Conservation (phyloP, 2,888 invertebrate genomes). For the Clitarchus hookeri region DNA sequence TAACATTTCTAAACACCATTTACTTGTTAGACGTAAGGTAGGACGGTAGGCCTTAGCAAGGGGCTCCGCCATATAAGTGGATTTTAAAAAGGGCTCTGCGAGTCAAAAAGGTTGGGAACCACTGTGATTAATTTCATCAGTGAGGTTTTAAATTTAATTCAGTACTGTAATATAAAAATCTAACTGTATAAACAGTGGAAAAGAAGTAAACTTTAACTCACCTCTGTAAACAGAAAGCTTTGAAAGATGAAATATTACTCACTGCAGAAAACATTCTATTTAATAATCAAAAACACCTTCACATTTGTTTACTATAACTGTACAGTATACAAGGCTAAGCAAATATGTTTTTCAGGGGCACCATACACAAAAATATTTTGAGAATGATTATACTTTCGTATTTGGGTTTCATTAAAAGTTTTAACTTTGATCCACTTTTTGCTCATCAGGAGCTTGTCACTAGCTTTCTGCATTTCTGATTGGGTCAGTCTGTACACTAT, state of each 20-base stretch:
- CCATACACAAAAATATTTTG: not conserved
- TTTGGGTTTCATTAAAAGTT: not conserved
- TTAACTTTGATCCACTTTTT: conserved; percentile 6
- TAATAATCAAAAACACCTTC: not conserved
- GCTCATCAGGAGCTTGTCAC: not conserved
- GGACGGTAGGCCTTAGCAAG: too few species aligned
- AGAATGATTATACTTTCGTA: not conserved
- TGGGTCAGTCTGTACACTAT: conserved; percentile 16
- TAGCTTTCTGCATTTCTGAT: conserved; percentile 3
- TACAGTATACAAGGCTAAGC: not conserved
- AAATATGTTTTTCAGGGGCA: not conserved
- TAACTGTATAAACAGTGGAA: not conserved
- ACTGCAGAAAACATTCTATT: not conserved
- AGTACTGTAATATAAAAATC: not conserved
- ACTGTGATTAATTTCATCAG: too few species aligned
- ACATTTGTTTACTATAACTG: not conserved
- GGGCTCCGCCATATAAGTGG: too few species aligned
- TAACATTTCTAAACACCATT: too few species aligned
- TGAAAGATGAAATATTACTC: not conserved
- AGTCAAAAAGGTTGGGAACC: too few species aligned
- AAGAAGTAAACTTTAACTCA: too few species aligned
- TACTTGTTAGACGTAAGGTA: too few species aligned
- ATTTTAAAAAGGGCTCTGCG: too few species aligned
- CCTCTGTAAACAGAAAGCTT: not conserved
- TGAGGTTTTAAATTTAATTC: too few species aligned